phyloP scores from a whole-genome alignment of 1,140 invertebrate genomes.

The Drosophila quadrilineata region DNA sequence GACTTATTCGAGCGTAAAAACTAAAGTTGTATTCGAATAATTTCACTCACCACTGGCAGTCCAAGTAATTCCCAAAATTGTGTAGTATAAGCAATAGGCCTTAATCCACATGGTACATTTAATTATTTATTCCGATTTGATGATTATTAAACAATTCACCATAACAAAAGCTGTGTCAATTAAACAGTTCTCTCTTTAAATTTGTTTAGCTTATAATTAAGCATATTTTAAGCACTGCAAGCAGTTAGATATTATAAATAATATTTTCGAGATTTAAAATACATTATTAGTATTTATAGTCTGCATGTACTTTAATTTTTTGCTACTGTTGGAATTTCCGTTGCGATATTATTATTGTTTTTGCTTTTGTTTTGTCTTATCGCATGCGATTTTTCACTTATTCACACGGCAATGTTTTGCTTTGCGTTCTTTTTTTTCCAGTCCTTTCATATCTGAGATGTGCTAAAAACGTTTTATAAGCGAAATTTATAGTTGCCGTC shows the following conservation, averaged over 20 bases:
- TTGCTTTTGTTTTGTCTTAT: conserved; percentile 7
- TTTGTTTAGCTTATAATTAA: conserved; percentile 13
- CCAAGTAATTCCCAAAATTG: conserved; percentile 38
- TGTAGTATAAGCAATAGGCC: conserved; percentile 32
- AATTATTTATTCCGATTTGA: neutral
- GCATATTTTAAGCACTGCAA: conserved; percentile 19
- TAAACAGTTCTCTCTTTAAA: conserved; percentile 14
- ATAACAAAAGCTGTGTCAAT: conserved; percentile 6
- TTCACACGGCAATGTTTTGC: conserved; percentile 13
- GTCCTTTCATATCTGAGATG: conserved; percentile 54
- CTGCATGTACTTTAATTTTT: conserved; percentile 2
- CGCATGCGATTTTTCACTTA: conserved; percentile 36
- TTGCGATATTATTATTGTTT: neutral
- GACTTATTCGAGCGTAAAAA: neutral
- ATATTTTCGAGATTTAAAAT: no score
- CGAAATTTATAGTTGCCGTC: conserved; percentile 37
- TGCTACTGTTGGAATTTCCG: neutral
- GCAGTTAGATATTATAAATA: no score
- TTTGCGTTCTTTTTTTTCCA: neutral
- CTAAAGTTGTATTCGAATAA: neutral
- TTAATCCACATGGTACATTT: conserved; percentile 51
- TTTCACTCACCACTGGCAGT: conserved; percentile 43
- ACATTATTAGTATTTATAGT: no score
- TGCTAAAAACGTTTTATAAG: conserved; percentile 43
- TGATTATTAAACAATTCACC: conserved; percentile 27